A percentile compares a stretch with the other conserved stretches of the same genome.
Conservation (phyloP, 2,888 invertebrate genomes). For the Drosophila rubida region DNA sequence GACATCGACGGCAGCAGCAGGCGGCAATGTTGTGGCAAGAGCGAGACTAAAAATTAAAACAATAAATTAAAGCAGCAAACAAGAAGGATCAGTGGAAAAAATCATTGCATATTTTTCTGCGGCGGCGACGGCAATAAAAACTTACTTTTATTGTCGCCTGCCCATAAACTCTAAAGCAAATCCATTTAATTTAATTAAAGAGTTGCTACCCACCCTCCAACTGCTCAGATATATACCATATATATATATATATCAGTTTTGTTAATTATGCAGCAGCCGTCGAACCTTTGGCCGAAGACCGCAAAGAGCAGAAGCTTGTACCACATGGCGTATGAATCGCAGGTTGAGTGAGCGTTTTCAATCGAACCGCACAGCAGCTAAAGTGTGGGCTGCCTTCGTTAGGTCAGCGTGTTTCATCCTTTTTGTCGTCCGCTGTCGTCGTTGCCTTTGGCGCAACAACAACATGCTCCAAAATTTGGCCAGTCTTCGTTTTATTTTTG, state of each 20-base stretch:
- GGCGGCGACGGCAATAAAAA: constrained; percentile 48
- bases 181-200: constrained; percentile 58
- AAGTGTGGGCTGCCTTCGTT: not conserved
- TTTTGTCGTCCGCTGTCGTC: constrained; percentile 34
- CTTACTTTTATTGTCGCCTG: constrained; percentile 43
- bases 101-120: constrained; percentile 51
- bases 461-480: constrained; percentile 22
- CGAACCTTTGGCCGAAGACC: constrained; percentile 34
- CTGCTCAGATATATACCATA: too few species aligned
- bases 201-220: not conserved
- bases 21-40: constrained; percentile 60
- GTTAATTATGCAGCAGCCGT: constrained; percentile 49
- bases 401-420: constrained; percentile 42
- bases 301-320: constrained; percentile 21
- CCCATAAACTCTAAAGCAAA: constrained; percentile 37
- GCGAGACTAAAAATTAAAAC: constrained; percentile 71
- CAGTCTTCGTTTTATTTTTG: constrained; percentile 12
- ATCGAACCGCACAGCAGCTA: constrained; percentile 30
- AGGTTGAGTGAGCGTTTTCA: constrained; percentile 37
- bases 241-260: constrained; percentile 25
- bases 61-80: constrained; percentile 59
- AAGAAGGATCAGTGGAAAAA: not conserved
- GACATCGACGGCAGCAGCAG: constrained; percentile 39
- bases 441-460: constrained; percentile 33
- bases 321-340: constrained; percentile 33